phyloP scores from a whole-genome alignment of 1,140 invertebrate genomes.

The Camponotus floridanus region DNA sequence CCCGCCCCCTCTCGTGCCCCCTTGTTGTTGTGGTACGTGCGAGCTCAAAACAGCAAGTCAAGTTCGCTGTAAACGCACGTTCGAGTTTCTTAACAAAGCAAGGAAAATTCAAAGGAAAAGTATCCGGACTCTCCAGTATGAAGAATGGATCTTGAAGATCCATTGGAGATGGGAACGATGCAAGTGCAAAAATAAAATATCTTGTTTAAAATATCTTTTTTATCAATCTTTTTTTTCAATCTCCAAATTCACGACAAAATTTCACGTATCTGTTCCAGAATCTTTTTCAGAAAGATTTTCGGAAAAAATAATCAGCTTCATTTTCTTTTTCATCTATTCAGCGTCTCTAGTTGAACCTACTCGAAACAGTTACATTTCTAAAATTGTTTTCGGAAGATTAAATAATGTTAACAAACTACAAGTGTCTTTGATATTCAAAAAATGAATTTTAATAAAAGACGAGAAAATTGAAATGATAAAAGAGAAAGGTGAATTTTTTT shows the following conservation, averaged over 20 bases:
- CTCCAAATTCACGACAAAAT: not conserved
- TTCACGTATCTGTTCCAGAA: not conserved
- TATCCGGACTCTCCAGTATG: not conserved
- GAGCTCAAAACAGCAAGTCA: constrained; percentile 51
- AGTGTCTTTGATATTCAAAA: no score
- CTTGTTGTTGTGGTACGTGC: constrained; percentile 42
- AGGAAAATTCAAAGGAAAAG: constrained; percentile 31
- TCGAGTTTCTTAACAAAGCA: constrained; percentile 18
- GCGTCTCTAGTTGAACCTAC: not conserved
- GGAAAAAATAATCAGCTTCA: not conserved
- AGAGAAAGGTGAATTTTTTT: not conserved
- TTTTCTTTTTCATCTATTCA: not conserved
- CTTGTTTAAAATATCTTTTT: no score
- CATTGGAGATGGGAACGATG: not conserved
- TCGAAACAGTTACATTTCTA: no score
- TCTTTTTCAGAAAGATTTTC: no score
- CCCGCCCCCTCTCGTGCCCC: not conserved
- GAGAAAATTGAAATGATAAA: not conserved
- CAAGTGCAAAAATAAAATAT: not conserved
- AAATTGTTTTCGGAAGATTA: no score
- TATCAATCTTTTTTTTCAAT: not conserved
- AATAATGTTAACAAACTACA: no score
- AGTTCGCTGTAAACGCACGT: constrained; percentile 24
- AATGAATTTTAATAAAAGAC: not conserved
- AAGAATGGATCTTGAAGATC: not conserved